Base-by-base conservation (phyloP, 2,797 vertebrate species). In the Triplophysa yarkandensis region DNA sequence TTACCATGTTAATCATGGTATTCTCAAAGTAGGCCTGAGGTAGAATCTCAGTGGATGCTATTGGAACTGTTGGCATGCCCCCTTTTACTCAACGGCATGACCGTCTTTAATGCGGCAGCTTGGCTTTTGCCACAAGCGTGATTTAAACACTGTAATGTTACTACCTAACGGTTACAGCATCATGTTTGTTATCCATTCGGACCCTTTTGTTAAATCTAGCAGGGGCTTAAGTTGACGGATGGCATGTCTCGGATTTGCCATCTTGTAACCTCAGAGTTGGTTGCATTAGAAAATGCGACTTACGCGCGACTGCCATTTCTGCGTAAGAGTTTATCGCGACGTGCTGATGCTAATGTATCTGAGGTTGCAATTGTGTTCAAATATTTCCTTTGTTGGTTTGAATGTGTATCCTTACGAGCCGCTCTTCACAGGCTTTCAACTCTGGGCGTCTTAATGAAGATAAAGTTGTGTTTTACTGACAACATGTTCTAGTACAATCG, bases 401-500 rank as follows among this genome's bases (percentile, higher is more conserved):
- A 86, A 82, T 83, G 87, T 85, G 88, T 85, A 77, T 82, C 73
- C 68, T 67, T 85, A 86, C 70, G 86, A 85, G 86, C 85, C 74
- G 41, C 86, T 91, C 74, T 81, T 77, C 68, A 23, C 77, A 71
- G 84, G 86, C 86, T 88, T 85, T 73, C 88, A 87, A 83, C 88
- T 91, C 91, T 73, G 70, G 90, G 92, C 87, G 81, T 88, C 89
- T 90, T 91, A 89, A 92, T 87, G 86, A 93, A 90, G 90, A 89
- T 89, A 88, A 90, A 86, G 87, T 88, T 91, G 81, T 89, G 84
- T 93, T 84, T 91, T 92, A 87, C 77, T 89, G 92, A 80, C 92
- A 88, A 85, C 81, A 82, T 87, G 86, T 95, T 94, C 89, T 94
- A 91, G 91, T 93, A 97, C 95, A 98, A 97, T 96, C 95, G 77